Base-by-base conservation (phyloP, 2,113 vertebrate species). In the Sceloporus undulatus region DNA sequence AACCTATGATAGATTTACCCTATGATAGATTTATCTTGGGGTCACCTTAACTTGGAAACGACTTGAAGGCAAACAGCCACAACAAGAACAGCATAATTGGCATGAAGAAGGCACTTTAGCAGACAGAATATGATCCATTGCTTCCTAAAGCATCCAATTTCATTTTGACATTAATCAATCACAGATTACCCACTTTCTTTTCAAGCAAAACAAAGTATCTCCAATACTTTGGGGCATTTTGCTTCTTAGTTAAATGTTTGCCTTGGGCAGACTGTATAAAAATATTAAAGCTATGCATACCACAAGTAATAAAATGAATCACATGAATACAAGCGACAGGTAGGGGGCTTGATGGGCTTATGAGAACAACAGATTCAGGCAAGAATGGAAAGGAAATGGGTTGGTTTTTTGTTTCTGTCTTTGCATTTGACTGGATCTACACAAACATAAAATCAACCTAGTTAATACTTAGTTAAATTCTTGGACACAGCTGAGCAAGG, bases 201-300 rank as follows among this genome's bases (percentile, higher is more conserved):
- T 74, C 54, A 82, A 75, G 29, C 29, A 52, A 27, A 62, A 74
- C 42, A 16, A 82, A 75, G 82, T 87, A 74, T 85, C 27, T 75
- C 40, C 80, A 11, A 80, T 70, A 71, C 59, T 29, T 42, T 9
- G 62, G n/a, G 42, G 34, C 18, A 52, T 70, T 29, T 25, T 40
- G 21, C 34, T 42, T 68, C 23, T 66, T 65, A 66, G 38, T 11
- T 82, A 48, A 25, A 5, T 42, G 62, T 27, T 27, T 68, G 34
- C 38, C 14, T 2, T 16, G 11, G 62, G 5, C 38, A 27, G 10
- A 40, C 38, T 48, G 25, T 59, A 42, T 4, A 82, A 25, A 25
- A 66, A 82, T 16, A 38, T 34, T 9, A 82, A 82, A 66, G 79
- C 34, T 23, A 21, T 82, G 40, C 19, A 40, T 68, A 23, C 23